These are phyloP conservation scores for Rhagoletis zephyria DNA, from an alignment of 1,140 invertebrate genomes.

Conservation along the genomic window DNA sequence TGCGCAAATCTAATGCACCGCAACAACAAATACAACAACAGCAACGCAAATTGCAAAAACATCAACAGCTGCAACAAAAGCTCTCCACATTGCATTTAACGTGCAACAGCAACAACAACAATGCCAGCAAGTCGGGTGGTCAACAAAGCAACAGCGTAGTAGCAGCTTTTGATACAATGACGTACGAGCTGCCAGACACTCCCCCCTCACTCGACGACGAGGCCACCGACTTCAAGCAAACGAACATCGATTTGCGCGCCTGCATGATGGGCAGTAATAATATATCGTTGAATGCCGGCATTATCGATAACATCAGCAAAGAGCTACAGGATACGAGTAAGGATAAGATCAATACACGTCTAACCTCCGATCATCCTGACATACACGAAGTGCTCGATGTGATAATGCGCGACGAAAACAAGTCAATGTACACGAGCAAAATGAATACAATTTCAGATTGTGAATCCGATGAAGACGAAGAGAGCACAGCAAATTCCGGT, in stretches of 20 bases:
- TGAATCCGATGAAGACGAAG: slow-evolving; percentile 60
- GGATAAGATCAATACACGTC: slow-evolving; percentile 55
- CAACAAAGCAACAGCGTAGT: slow-evolving; percentile 28
- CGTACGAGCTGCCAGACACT: slow-evolving; percentile 61
- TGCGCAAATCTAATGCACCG: slow-evolving; percentile 64
- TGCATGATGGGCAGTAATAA: slow-evolving; percentile 72
- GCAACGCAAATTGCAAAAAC: slow-evolving; percentile 54
- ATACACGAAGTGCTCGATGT: slow-evolving; percentile 65
- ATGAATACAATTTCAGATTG: slow-evolving; percentile 50
- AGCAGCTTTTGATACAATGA: slow-evolving; percentile 30
- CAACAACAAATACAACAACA: slow-evolving; percentile 57
- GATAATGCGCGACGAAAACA: slow-evolving; percentile 58
- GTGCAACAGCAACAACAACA: slow-evolving; percentile 39
- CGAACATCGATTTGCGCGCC: slow-evolving; percentile 68
- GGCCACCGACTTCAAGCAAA: slow-evolving; percentile 61
- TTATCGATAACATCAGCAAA: slow-evolving; percentile 64
- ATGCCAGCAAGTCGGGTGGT: slow-evolving; percentile 39
- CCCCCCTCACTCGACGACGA: slow-evolving; percentile 63
- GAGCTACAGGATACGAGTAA: slow-evolving; percentile 68
- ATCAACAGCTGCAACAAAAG: slow-evolving; percentile 31
- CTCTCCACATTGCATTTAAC: slow-evolving; percentile 44
- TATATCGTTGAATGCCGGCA: slow-evolving; percentile 61
- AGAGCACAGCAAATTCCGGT: slow-evolving; percentile 60
- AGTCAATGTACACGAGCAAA: slow-evolving; percentile 5
- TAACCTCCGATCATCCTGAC: slow-evolving; percentile 41